These are phyloP conservation scores for Eupithecia abbreviata DNA, from an alignment of 2,888 invertebrate species.

Conservation along the genomic window DNA sequence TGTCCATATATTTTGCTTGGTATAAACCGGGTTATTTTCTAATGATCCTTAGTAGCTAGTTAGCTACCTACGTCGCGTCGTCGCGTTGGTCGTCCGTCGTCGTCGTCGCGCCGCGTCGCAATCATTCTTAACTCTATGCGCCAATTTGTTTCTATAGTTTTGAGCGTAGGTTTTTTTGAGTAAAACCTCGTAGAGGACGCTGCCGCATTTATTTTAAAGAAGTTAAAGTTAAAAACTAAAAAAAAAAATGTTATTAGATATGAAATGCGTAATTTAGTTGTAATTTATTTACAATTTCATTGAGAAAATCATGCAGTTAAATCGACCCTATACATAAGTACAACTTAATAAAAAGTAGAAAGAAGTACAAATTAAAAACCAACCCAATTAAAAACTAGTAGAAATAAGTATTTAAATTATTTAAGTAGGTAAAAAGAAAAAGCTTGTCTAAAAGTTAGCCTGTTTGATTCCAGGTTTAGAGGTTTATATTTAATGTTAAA, in stretches of 20 bases:
- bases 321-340: no score
- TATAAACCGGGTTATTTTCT: background rate
- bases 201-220: background rate
- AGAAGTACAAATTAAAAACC: no score
- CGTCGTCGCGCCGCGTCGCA: background rate
- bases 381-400: no score
- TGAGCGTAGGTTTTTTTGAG: background rate
- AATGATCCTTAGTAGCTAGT: background rate
- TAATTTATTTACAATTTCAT: background rate
- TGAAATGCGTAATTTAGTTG: background rate
- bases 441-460: no score
- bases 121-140: slow-evolving; percentile 10
- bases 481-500: no score
- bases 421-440: no score
- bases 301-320: background rate
- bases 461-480: no score
- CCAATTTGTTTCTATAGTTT: slow-evolving; percentile 6
- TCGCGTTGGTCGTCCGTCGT: background rate
- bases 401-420: no score
- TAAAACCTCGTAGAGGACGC: background rate
- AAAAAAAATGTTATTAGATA: background rate
- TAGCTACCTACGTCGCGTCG: background rate
- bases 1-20: background rate
- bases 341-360: no score
- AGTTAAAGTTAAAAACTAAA: background rate